Base-by-base conservation (phyloP, 2,797 vertebrate species). In the Kryptopterus vitreolus region DNA sequence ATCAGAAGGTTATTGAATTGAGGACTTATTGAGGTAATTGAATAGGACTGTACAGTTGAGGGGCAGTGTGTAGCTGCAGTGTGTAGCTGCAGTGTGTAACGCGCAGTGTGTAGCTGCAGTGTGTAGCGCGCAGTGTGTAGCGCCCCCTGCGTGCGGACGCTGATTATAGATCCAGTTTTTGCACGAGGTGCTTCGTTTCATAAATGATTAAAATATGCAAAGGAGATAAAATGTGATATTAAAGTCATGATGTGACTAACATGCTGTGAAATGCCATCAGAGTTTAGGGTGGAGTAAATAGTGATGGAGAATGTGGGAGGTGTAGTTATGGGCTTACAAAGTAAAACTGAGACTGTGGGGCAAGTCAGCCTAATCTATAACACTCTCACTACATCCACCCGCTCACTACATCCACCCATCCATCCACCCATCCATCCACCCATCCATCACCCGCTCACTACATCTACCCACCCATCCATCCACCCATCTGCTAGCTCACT, bases 181-280 rank as follows among this genome's bases (percentile, higher is more conserved):
- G 43, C 65, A 48, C 13, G 66, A 29, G 85, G 80, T 80, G 85
- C 82, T 85, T 50, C 57, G 62, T 55, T 70, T 81, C 59, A 70
- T 26, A 70, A 73, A n/a, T n/a, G n/a, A 58, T 33, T 18, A 33
- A 71, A 58, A 75, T 82, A 86, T 86, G 82, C 78, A 86, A 80
- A 76, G 38, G 38, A 55, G 72, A 68, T 55, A 65, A 43, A 29
- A 52, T 50, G 75, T 76, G 29, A 69, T 66, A 24, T 24, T n/a
- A n/a, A 70, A 31, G 82, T 75, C 59, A 66, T 66, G 46, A 68
- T 3, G 4, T 65, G 22, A 58, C 33, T 58, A 3, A 46, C n/a
- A 48, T 35, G 65, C 11, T 18, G 59, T 31, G 74, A 46, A 26
- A 57, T 68, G 31, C 38, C 4, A 1, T 13, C 3, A 26, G 13